Conservation (phyloP, 2,113 vertebrate species). For the Phyllopteryx taeniolatus region DNA sequence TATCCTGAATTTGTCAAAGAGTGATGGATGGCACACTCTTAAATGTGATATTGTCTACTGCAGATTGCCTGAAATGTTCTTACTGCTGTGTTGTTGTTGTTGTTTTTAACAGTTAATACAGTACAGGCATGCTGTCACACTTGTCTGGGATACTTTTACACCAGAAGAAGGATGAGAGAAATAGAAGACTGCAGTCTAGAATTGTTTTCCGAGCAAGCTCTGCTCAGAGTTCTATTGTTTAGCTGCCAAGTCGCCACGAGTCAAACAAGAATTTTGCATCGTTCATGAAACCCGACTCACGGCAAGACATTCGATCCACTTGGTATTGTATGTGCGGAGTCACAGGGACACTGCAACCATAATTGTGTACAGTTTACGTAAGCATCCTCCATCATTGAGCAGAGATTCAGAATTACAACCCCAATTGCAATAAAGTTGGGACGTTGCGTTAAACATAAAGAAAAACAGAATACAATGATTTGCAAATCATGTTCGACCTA, state of each 20-base stretch:
- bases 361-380: neutral
- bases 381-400: neutral
- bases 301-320: conserved; percentile 39
- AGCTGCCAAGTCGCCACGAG: conserved; percentile 10
- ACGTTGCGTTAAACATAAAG: no score
- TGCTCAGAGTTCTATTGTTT: neutral
- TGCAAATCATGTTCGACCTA: no score
- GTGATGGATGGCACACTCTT: no score
- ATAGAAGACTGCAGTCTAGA: neutral
- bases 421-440: no score
- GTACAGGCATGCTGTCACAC: conserved; percentile 7
- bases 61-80: conserved; percentile 10
- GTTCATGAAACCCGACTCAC: conserved; percentile 13
- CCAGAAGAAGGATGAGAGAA: conserved; percentile 6
- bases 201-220: conserved; percentile 23
- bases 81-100: neutral
- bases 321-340: conserved; percentile 29
- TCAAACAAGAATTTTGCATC: conserved; percentile 15
- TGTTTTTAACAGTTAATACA: conserved; percentile 12
- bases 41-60: neutral
- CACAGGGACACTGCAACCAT: conserved; percentile 21
- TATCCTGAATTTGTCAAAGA: no score
- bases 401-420: neutral
- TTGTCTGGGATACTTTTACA: conserved; percentile 11
- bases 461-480: no score